phyloP scores from a whole-genome alignment of 2,888 invertebrate genomes.

The Aelia acuminata region DNA sequence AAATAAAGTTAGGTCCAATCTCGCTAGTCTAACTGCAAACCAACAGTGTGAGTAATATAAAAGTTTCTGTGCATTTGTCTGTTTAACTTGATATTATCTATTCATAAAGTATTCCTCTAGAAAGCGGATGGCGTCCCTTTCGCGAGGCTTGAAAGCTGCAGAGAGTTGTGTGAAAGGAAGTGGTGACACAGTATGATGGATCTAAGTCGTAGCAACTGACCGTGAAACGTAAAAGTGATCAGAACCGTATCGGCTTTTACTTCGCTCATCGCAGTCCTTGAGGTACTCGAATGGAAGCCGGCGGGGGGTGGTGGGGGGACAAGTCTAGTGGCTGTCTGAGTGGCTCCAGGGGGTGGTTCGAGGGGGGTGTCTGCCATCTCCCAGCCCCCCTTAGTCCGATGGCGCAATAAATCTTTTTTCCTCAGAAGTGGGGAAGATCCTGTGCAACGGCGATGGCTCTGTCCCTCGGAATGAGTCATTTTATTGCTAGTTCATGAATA shows the following conservation, averaged over 20 bases:
- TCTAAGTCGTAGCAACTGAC: not conserved
- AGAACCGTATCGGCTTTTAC: not conserved
- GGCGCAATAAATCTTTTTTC: not conserved
- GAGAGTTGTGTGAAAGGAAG: not conserved
- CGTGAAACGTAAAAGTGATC: conserved; percentile 17
- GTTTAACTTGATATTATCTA: too few relatives aligned
- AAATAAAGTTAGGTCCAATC: too few relatives aligned
- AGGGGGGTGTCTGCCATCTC: not conserved
- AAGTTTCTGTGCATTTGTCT: too few relatives aligned
- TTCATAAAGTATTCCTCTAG: not conserved
- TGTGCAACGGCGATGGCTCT: not conserved
- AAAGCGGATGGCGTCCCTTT: not conserved
- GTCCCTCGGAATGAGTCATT: not conserved
- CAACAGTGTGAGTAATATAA: too few relatives aligned
- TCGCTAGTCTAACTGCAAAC: too few relatives aligned
- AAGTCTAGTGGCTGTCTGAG: conserved; percentile 26
- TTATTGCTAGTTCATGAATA: not conserved
- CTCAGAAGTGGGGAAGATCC: not conserved
- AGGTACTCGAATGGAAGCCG: not conserved
- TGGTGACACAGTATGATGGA: not conserved
- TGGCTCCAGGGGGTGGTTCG: not conserved
- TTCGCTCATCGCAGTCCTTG: not conserved
- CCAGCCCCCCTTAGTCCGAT: not conserved
- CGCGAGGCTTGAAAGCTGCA: not conserved
- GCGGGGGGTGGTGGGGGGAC: not conserved